Conservation (phyloP, 1,140 invertebrate species). For the Hycleus cichorii region DNA sequence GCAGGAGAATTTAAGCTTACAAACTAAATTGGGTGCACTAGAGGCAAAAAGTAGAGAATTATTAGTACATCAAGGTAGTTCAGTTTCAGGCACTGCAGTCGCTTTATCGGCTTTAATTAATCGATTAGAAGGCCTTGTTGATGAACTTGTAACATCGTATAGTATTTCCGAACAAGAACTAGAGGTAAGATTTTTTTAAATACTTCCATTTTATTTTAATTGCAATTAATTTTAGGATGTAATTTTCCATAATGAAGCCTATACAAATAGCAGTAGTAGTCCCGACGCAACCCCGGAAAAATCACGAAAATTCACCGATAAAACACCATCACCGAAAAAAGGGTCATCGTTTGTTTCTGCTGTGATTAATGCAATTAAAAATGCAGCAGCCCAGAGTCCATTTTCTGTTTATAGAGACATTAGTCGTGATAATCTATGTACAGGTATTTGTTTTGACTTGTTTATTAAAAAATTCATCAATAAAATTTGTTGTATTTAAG, state of each 20-base stretch:
- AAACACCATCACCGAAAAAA: conserved; percentile 48
- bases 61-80: conserved; percentile 60
- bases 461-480: no score
- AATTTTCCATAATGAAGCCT: conserved; percentile 67
- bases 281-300: conserved; percentile 52
- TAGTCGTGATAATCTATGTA: conserved; percentile 27
- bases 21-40: conserved; percentile 53
- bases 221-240: conserved; percentile 48
- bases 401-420: conserved; percentile 37
- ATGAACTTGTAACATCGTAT: conserved; percentile 63
- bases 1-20: conserved; percentile 61
- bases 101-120: conserved; percentile 62
- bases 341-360: conserved; percentile 58
- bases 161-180: conserved; percentile 67
- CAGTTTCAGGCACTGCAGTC: conserved; percentile 61
- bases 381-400: conserved; percentile 48
- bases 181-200: conserved; percentile 47
- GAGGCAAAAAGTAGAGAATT: conserved; percentile 57
- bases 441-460: not conserved
- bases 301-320: conserved; percentile 44
- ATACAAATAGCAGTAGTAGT: conserved; percentile 54
- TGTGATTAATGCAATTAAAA: conserved; percentile 59
- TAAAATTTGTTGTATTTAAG: conserved; percentile 1
- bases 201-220: not conserved
- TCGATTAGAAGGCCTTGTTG: conserved; percentile 60